Conservation (phyloP, 2,113 vertebrate species). For the Cardinalis cardinalis region DNA sequence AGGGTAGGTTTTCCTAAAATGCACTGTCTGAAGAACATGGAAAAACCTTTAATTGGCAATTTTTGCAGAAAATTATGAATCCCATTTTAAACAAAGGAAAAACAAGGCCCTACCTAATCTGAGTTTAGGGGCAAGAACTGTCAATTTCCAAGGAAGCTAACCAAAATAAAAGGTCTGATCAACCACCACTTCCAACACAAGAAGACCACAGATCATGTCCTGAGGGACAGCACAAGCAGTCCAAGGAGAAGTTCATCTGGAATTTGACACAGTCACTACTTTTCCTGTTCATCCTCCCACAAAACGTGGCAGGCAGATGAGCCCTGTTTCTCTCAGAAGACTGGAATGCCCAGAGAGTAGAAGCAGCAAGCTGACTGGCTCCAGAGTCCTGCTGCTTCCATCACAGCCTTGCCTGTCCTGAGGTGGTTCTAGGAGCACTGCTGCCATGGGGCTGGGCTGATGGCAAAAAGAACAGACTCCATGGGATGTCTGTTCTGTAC, state of each 20-base stretch:
- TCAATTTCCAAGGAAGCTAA: neutral
- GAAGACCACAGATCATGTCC: neutral
- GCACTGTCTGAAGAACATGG: neutral
- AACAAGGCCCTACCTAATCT: neutral
- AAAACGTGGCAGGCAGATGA: neutral
- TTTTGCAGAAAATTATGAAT: neutral
- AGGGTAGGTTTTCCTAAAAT: constrained; percentile 16
- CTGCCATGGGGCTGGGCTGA: neutral
- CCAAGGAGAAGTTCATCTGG: neutral
- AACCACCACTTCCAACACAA: neutral
- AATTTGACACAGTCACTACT: neutral
- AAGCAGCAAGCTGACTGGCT: neutral
- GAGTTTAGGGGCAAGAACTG: neutral
- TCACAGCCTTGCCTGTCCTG: accelerated
- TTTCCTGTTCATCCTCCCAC: neutral
- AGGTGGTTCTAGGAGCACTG: no score
- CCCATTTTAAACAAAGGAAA: neutral
- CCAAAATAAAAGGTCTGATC: neutral
- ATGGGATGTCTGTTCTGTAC: neutral
- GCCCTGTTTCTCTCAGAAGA: neutral
- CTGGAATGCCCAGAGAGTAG: neutral
- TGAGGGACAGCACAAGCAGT: accelerated
- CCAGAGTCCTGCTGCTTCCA: neutral
- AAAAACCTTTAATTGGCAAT: neutral
- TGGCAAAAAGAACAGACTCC: neutral